Conservation (phyloP, 2,888 invertebrate species). For the Cremastobaeus sp. region DNA sequence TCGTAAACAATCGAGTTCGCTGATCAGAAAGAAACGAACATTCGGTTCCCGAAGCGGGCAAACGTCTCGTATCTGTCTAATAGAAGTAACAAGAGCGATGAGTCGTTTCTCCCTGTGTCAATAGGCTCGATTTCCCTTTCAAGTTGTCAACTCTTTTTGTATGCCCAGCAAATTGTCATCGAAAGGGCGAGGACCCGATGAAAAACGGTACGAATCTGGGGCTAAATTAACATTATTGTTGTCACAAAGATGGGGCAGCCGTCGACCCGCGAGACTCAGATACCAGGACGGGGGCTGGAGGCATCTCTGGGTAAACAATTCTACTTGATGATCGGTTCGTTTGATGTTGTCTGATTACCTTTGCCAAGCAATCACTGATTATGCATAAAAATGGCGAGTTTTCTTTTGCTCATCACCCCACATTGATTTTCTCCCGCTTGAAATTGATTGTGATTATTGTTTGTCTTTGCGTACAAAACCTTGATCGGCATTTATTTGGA, state of each 20-base stretch:
- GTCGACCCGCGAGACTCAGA: slow-evolving; percentile 64
- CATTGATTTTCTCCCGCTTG: slow-evolving; percentile 34
- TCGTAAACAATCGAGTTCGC: slow-evolving; percentile 33
- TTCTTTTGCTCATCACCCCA: slow-evolving; percentile 30
- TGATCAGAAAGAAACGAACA: slow-evolving; percentile 36
- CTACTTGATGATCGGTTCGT: slow-evolving; percentile 78
- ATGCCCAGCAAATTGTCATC: slow-evolving; percentile 76
- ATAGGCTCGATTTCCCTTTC: slow-evolving; percentile 79
- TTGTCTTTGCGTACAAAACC: slow-evolving; percentile 12
- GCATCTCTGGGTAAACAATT: slow-evolving; percentile 76
- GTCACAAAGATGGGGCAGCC: slow-evolving; percentile 73
- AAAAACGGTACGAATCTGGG: slow-evolving; percentile 60
- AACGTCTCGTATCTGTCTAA: slow-evolving; percentile 49
- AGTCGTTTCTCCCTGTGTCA: slow-evolving; percentile 71
- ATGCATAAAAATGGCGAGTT: slow-evolving; percentile 66
- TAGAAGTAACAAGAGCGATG: slow-evolving; percentile 45
- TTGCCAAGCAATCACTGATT: slow-evolving; percentile 77
- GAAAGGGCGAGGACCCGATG: slow-evolving; percentile 64
- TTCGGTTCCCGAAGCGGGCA: slow-evolving; percentile 29
- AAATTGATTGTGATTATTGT: slow-evolving; percentile 51
- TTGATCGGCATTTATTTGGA: slow-evolving; percentile 24
- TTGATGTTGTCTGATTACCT: slow-evolving; percentile 78
- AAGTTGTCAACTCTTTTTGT: slow-evolving; percentile 79
- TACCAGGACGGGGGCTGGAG: slow-evolving; percentile 59
- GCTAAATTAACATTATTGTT: slow-evolving; percentile 79